Evolutionary conservation across 2,888 invertebrate species (phyloP).

Genomic region (Chrysina gloriosa): DNA sequence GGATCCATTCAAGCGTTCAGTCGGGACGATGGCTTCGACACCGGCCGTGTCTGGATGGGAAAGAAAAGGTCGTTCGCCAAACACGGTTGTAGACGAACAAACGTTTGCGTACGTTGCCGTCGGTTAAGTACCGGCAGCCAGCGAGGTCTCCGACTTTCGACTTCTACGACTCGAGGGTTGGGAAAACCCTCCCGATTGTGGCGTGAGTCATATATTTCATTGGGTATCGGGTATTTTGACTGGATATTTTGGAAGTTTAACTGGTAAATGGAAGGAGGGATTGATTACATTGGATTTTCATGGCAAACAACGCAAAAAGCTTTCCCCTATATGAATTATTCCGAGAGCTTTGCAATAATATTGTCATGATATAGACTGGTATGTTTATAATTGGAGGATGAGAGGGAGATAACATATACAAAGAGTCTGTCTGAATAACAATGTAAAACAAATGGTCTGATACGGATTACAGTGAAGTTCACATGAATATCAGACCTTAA

Average conservation of each 20-base stretch:
- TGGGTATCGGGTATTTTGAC: neutral
- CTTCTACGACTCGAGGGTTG: neutral
- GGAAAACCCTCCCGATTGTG: neutral
- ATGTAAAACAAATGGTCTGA: too few relatives aligned
- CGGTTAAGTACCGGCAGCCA: neutral
- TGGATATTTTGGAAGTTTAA: neutral
- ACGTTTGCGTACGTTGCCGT: neutral
- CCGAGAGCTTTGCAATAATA: too few relatives aligned
- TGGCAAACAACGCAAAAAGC: too few relatives aligned
- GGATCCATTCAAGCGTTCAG: slow-evolving; percentile 24
- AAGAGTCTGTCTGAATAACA: too few relatives aligned
- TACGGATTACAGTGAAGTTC: too few relatives aligned
- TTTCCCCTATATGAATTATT: too few relatives aligned
- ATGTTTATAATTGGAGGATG: too few relatives aligned
- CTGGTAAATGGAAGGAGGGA: too few relatives aligned
- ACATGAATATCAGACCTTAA: too few relatives aligned
- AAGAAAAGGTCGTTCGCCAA: slow-evolving; percentile 27
- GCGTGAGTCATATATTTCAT: neutral
- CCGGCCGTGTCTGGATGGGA: slow-evolving; percentile 1
- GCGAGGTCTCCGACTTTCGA: slow-evolving; percentile 17
- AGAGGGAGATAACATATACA: too few relatives aligned
- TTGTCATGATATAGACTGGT: too few relatives aligned
- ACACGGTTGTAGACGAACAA: slow-evolving; percentile 19
- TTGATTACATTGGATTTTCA: too few relatives aligned
- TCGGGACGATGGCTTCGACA: neutral